These are phyloP conservation scores for Noctua pronuba DNA, from an alignment of 2,888 invertebrate species.

Conservation along the genomic window DNA sequence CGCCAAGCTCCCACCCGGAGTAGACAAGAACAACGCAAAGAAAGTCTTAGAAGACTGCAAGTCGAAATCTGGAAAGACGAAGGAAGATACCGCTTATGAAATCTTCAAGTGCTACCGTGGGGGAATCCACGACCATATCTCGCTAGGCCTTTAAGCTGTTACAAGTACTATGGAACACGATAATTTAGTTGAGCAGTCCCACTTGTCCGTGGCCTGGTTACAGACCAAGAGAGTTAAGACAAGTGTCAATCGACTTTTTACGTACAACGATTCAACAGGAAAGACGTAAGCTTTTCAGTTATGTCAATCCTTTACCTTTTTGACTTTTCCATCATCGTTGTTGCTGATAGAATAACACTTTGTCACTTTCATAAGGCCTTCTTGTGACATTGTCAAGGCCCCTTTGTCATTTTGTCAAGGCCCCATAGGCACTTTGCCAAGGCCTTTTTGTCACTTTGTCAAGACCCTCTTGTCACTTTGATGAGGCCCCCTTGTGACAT, in stretches of 20 bases:
- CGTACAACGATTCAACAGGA: not conserved
- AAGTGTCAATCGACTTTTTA: not conserved
- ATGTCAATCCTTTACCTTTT: not conserved
- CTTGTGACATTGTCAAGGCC: not conserved
- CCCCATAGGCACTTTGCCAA: not conserved
- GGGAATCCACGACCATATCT: conserved; percentile 80
- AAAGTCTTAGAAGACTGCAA: conserved; percentile 84
- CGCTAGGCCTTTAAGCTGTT: conserved; percentile 44
- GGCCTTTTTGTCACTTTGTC: not conserved
- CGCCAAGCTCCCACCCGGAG: conserved; percentile 81
- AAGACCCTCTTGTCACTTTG: not conserved
- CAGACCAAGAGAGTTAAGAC: not conserved
- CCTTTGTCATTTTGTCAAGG: not conserved
- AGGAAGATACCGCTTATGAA: conserved; percentile 83
- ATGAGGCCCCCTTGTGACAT: not conserved
- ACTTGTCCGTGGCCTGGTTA: not conserved
- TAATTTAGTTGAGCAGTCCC: conserved; percentile 21
- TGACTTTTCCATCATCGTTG: not conserved
- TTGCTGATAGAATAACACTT: not conserved
- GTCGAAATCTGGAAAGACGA: conserved; percentile 79
- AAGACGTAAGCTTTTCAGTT: not conserved
- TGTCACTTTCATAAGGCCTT: too few species aligned
- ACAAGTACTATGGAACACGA: not conserved
- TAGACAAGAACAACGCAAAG: conserved; percentile 79
- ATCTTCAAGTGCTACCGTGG: conserved; percentile 85